Base-by-base conservation (phyloP, 2,113 vertebrate species). In the Pedionomus torquatus region DNA sequence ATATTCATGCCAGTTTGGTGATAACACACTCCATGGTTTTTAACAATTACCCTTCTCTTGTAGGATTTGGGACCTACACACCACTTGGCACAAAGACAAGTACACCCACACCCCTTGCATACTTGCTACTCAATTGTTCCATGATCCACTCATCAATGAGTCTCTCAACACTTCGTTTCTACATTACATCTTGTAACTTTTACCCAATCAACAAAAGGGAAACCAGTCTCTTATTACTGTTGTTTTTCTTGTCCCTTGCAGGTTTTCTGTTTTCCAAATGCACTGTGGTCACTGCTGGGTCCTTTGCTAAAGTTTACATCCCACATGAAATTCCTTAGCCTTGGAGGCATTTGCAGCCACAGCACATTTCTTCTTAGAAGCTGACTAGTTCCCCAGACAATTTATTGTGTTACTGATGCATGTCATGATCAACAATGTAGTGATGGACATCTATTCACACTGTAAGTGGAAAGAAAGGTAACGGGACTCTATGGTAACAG, bases 391-490 rank as follows among this genome's bases (percentile, higher is more conserved):
- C 43, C 70, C 55, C 57, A 64, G 93, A 88, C 75, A 89, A 88
- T 82, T 74, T 71, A 82, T 70, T 71, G 51, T 81, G 81, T 57
- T 84, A 84, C 60, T 83, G 83, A 90, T 74, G 72, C 80, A 41
- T 30, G 51, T 61, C 83, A 76, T 37, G 61, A 71, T 31, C 21
- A 13, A 95, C 69, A 94, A 91, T 72, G 61, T 61, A 87, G 49
- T 85, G 91, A 94, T 6, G 41, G 83, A 92, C 82, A 61, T 52
- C 70, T 65, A 88, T 95, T 96, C 70, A 96, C 52, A 44, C 21
- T 52, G 44, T 54, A 79, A 89, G 85, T 30, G 91, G 65, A 92
- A 93, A 79, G 52, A 91, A 95, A 94, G 20, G 69, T 69, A 94
- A 41, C 8, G 3, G 68, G 30, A 79, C 39, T 57, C 87, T 51